phyloP scores from a whole-genome alignment of 2,888 invertebrate species.

The Phytoseiulus persimilis region DNA sequence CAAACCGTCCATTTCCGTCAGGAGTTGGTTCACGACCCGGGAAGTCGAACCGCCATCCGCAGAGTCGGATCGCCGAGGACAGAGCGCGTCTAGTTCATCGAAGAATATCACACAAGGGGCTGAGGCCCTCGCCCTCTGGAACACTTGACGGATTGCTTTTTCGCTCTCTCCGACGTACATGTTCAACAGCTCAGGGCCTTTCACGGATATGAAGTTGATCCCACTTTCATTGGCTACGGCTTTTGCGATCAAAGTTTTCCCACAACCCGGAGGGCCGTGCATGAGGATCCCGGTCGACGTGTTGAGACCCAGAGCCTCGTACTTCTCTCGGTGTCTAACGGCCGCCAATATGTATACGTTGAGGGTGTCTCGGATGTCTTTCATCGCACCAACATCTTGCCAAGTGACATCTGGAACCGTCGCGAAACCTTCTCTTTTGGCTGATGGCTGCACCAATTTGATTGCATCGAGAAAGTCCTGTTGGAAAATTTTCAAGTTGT shows the following conservation, averaged over 20 bases:
- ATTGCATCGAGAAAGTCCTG: conserved; percentile 57
- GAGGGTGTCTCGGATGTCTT: conserved; percentile 75
- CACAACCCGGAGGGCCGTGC: conserved; percentile 84
- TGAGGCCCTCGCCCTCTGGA: conserved; percentile 85
- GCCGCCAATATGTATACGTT: conserved; percentile 85
- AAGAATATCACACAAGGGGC: conserved; percentile 98
- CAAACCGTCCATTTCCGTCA: conserved; percentile 98
- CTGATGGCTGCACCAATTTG: conserved; percentile 76
- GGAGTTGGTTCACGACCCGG: conserved; percentile 87
- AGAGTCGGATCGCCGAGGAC: conserved; percentile 73
- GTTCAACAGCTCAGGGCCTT: conserved; percentile 92
- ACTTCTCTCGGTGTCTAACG: conserved; percentile 72
- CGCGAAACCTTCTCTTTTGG: conserved; percentile 91
- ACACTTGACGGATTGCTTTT: conserved; percentile 87
- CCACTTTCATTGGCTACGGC: conserved; percentile 97
- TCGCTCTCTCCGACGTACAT: conserved; percentile 99
- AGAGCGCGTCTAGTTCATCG: conserved; percentile 92
- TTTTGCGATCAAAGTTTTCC: conserved; percentile 89
- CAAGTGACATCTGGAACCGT: conserved; percentile 95
- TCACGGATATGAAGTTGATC: conserved; percentile 95
- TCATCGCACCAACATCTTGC: conserved; percentile 88
- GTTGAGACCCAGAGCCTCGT: conserved; percentile 67
- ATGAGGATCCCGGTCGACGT: conserved; percentile 80
- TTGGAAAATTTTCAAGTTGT: conserved; percentile 40
- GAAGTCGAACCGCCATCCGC: conserved; percentile 65